Base-by-base conservation (phyloP, 2,113 vertebrate species). In the Oreochromis spilurus region DNA sequence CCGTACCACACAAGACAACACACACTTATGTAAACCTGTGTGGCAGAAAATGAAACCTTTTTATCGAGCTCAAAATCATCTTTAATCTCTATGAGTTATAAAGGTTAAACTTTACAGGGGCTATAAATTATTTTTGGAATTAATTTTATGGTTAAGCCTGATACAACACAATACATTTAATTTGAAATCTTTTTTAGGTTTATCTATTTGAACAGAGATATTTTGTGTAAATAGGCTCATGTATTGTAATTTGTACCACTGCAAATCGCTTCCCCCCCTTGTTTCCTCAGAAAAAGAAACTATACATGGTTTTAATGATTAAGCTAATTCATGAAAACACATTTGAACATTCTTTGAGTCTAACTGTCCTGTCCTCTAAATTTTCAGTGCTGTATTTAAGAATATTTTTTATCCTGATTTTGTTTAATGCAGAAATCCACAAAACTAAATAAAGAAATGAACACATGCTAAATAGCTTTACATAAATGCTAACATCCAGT, bases 191-290 rank as follows among this genome's bases (percentile, higher is more conserved):
- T 77, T 38, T 21, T 65, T 38, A 65, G 34, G 60, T 38, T 65
- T 65, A 36, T 11, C 34, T 34, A 34, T 31, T 50, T 50, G 48
- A 19, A 31, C 14, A 77, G 72, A 77, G 11, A 9, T 52, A 31
- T n/a, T 50, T 50, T 72, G 2, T 26, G 38, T 72, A 26, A 7
- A 24, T 70, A 43, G 24, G 8, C 38, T 72, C 0, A 24, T 72
- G 21, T 45, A 43, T 31, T 50, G 6, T 75, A 19, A 29, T 72
- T 48, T 77, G 24, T 36, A 36, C 16, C 14, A 75, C 5, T 75
- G 40, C 19, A 3, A 75, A 48, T 75, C 4, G 29, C 9, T 0
- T 77, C 13, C 1, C 1, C 16, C 45, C 45, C 70, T 29, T 5
- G 24, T 77, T 29, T 50, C 1, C 43, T 77, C 16, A 65, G 6